Conservation (phyloP, 2,888 invertebrate genomes). For the Gandaritis pyraliata region DNA sequence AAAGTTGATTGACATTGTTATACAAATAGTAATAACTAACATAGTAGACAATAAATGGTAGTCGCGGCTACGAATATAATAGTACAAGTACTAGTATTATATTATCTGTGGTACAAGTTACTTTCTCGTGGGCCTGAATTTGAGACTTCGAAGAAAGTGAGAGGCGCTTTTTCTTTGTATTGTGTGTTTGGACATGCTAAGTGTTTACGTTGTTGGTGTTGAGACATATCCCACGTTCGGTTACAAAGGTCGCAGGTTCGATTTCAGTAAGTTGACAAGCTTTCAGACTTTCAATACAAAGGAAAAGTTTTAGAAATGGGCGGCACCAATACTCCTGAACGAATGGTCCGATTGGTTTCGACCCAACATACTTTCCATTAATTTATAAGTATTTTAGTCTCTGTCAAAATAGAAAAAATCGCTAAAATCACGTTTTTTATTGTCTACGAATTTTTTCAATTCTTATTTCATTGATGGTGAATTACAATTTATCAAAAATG, state of each 20-base stretch:
- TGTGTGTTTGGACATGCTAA: conserved; percentile 60
- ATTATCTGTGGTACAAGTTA: conserved; percentile 48
- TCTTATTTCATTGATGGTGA: no score
- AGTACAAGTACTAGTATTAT: no score
- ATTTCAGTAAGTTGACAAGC: not conserved
- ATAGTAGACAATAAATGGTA: conserved; percentile 53
- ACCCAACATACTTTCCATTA: no score
- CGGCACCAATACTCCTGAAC: no score
- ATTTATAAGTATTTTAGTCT: no score
- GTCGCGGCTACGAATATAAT: conserved; percentile 56
- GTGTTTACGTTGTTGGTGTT: conserved; percentile 8
- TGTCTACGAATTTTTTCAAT: no score
- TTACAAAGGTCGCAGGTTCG: conserved; percentile 2
- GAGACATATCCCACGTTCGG: not conserved
- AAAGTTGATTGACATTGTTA: conserved; percentile 60
- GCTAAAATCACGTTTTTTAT: no score
- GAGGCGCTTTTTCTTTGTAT: conserved; percentile 77
- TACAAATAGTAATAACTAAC: conserved; percentile 56
- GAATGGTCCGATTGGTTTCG: no score
- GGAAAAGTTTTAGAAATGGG: no score
- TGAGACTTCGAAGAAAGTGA: conserved; percentile 75
- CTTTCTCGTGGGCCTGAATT: conserved; percentile 73
- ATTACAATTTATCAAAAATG: no score
- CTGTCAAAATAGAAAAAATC: no score
- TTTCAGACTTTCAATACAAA: not conserved